These are phyloP conservation scores for Bovichtus diacanthus DNA, from an alignment of 2,797 vertebrate species.

Conservation along the genomic window DNA sequence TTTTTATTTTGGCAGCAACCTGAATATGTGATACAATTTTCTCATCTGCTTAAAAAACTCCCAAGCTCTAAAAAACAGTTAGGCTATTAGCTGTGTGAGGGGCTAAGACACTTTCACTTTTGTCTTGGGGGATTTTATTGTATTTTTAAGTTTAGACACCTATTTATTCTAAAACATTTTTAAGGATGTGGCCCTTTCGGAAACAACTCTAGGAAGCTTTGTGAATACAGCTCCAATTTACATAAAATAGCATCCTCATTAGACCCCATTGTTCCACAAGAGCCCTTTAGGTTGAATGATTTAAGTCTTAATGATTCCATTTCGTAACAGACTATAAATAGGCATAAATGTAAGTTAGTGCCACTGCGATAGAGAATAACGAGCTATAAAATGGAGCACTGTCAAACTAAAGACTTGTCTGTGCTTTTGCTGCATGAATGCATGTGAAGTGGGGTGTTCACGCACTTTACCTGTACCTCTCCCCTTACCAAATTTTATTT, in stretches of 20 bases:
- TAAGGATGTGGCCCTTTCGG: neutral
- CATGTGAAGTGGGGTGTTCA: slow-evolving; percentile 49
- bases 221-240: slow-evolving; percentile 20
- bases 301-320: slow-evolving; percentile 33
- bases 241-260: slow-evolving; percentile 16
- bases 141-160: neutral
- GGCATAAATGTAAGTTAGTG: slow-evolving; percentile 16
- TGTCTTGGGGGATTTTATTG: slow-evolving; percentile 4
- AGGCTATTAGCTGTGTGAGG: neutral
- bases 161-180: slow-evolving; percentile 6
- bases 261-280: slow-evolving; percentile 9
- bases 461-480: slow-evolving; percentile 26
- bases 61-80: neutral
- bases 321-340: slow-evolving; percentile 39
- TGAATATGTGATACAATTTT: neutral
- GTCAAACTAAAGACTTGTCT: slow-evolving; percentile 32
- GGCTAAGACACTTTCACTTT: neutral
- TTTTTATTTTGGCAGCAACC: neutral
- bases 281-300: slow-evolving; percentile 18
- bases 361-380: slow-evolving; percentile 21
- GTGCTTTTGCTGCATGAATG: slow-evolving; percentile 58
- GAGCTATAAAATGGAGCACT: slow-evolving; percentile 13
- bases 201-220: neutral
- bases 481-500: slow-evolving; percentile 19
- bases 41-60: slow-evolving; percentile 6